Base-by-base conservation (phyloP, 2,888 invertebrate genomes). In the Pyrocoelia pectoralis region DNA sequence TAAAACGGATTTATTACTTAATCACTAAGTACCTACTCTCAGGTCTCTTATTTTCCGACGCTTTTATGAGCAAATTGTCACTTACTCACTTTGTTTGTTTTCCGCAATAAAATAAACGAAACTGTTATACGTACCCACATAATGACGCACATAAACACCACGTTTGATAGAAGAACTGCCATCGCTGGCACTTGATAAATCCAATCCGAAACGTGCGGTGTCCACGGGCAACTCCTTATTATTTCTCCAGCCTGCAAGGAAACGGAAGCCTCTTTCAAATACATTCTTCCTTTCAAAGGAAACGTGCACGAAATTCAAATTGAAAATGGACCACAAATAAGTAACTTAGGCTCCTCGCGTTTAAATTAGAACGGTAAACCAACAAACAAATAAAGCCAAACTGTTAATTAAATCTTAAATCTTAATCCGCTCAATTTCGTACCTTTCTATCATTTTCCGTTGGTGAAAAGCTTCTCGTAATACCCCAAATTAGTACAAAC, bases 151-250 rank as follows among this genome's bases (percentile, higher is more conserved):
- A 93, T 86, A 81, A 94, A 93, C 72, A 92, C 85, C 29, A 89
- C 85, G 83, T 95, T 94, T 70, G 93, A 87, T 57, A 89, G 87
- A 28, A 96, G 86, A 5, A 94, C 93, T 13, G 86, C 82, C 68
- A 95, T 87, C 1, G 94, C 92, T 0, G 95, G 95, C 0, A 87
- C 89, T 77, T 93, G 92, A 79, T 92, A 93, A 72, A 95, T 90
- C 91, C 93, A 95, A 79, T 95, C 95, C 57, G 89, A 90, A 60
- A 86, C 84, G 74, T 91, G 89, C 65, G 89, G 87, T 85, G 93
- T 91, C 93, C 92, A 93, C 1, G 89, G 86, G 76, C 94, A 77
- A 52, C 71, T 72, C 29, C 69, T 52, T 51, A 69, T 63, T 28
- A 68, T 33, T 54, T 68, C 66, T 49, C 43, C 53, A 3, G 55